These are phyloP conservation scores for Xestia rhomboidea DNA, from an alignment of 2,888 invertebrate genomes.

Conservation along the genomic window DNA sequence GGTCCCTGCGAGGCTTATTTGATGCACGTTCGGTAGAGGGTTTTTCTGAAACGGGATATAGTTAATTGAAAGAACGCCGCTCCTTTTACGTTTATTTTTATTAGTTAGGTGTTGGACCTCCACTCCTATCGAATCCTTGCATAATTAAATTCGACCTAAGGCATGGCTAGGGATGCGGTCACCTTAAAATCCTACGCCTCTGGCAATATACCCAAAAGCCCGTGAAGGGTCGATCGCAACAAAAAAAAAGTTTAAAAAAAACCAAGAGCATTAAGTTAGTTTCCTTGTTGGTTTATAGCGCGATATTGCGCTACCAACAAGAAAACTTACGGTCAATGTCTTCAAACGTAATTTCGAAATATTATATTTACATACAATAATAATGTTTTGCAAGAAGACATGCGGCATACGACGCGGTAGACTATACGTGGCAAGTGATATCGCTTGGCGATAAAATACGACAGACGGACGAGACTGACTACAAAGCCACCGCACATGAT, in stretches of 20 bases:
- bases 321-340: slow-evolving; percentile 1
- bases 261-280: neutral
- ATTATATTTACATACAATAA: neutral
- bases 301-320: neutral
- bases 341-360: neutral
- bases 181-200: neutral
- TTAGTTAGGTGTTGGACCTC: neutral
- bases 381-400: slow-evolving; percentile 12
- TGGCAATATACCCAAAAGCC: neutral
- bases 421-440: slow-evolving; percentile 31
- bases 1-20: slow-evolving; percentile 87
- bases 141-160: neutral
- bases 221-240: neutral
- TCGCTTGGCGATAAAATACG: slow-evolving; percentile 44
- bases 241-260: neutral
- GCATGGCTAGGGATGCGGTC: neutral
- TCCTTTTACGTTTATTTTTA: neutral
- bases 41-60: slow-evolving; percentile 81
- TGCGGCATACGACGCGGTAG: slow-evolving; percentile 19
- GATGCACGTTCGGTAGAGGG: slow-evolving; percentile 82
- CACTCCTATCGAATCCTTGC: neutral
- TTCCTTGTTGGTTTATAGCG: neutral
- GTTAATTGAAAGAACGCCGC: neutral
- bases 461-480: slow-evolving; percentile 36
- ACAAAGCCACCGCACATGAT: slow-evolving; percentile 20